Conservation (phyloP, 2,113 vertebrate species). For the Gallinago paraguaiae region DNA sequence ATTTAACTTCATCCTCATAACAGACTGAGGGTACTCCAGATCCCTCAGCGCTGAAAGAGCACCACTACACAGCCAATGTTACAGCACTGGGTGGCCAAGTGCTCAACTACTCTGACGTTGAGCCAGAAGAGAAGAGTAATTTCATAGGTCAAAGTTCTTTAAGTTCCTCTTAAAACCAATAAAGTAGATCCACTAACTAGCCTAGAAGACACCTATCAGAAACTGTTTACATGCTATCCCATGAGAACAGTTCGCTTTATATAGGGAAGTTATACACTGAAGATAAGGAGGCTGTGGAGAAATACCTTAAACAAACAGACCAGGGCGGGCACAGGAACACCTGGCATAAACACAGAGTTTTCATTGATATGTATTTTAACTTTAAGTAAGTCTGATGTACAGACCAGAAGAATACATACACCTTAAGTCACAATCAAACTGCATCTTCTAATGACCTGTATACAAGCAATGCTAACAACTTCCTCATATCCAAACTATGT, state of each 20-base stretch:
- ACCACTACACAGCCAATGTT: background rate
- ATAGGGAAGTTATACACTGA: background rate
- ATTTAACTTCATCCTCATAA: background rate
- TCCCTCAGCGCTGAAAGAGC: background rate
- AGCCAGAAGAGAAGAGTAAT: background rate
- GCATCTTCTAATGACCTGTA: background rate
- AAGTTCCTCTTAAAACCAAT: background rate
- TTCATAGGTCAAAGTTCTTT: background rate
- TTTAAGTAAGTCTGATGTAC: background rate
- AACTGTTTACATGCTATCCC: background rate
- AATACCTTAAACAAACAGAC: background rate
- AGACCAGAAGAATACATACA: background rate
- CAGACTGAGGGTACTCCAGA: background rate
- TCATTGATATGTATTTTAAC: background rate
- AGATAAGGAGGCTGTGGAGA: background rate
- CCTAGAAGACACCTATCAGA: background rate
- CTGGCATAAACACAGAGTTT: background rate
- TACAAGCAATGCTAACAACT: background rate
- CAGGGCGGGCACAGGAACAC: background rate
- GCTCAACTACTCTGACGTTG: background rate
- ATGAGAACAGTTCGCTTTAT: background rate
- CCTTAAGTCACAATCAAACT: background rate
- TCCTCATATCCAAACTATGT: background rate
- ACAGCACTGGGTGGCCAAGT: rapidly evolving
- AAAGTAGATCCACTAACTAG: background rate